These are phyloP conservation scores for Penaeus japonicus DNA, from an alignment of 1,140 invertebrate genomes.

Conservation along the genomic window DNA sequence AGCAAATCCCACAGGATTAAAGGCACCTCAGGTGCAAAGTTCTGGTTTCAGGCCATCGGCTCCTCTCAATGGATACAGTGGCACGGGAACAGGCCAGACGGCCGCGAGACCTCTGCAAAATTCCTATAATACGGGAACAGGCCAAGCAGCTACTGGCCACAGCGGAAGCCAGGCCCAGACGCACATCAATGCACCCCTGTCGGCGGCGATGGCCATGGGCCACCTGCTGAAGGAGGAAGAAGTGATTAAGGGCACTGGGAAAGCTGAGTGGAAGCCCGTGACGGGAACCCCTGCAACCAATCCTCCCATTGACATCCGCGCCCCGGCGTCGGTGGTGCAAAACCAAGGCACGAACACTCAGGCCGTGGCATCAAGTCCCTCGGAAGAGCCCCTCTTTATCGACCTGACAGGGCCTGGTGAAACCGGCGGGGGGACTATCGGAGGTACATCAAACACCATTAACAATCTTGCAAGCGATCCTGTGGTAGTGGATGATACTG, in stretches of 20 bases:
- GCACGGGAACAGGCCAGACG: background rate
- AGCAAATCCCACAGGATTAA: too few relatives aligned
- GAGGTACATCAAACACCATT: background rate
- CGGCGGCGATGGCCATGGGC: slow-evolving; percentile 46
- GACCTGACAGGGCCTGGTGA: background rate
- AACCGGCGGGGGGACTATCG: background rate
- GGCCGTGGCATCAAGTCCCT: background rate
- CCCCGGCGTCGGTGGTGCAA: background rate
- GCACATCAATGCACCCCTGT: slow-evolving; percentile 36
- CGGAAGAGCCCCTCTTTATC: slow-evolving; percentile 30
- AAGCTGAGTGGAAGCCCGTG: slow-evolving; percentile 11
- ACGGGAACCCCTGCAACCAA: background rate
- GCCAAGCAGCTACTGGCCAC: slow-evolving; percentile 10
- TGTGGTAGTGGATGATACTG: background rate
- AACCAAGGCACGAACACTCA: background rate
- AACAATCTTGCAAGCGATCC: background rate
- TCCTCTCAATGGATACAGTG: background rate
- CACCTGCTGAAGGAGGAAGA: slow-evolving; percentile 43
- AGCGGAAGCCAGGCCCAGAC: background rate
- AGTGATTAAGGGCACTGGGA: background rate
- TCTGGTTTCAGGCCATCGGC: background rate
- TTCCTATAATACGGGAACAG: background rate
- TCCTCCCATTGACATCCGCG: background rate
- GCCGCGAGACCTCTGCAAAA: background rate
- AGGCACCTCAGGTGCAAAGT: too few relatives aligned